Conservation (phyloP, 2,113 vertebrate genomes). For the Scomber japonicus region DNA sequence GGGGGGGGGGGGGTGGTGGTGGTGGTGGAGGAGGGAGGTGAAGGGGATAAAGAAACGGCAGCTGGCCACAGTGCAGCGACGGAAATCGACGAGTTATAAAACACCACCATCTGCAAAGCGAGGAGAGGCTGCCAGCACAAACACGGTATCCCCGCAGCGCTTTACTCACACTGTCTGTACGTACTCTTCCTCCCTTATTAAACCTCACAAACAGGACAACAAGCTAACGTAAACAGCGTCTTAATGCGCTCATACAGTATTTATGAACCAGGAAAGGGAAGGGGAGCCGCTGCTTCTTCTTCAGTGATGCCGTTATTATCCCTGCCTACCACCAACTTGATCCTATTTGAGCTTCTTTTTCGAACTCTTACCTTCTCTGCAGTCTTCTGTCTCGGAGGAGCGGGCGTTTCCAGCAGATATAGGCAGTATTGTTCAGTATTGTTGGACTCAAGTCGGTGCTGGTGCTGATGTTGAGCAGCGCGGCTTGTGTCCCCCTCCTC, state of each 20-base stretch:
- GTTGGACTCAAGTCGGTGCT: slow-evolving; percentile 28
- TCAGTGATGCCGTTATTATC: slow-evolving; percentile 43
- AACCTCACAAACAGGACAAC: not conserved
- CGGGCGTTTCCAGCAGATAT: slow-evolving; percentile 15
- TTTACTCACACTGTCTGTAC: not conserved
- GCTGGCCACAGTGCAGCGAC: slow-evolving; percentile 53
- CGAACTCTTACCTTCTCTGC: slow-evolving; percentile 70
- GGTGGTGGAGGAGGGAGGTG: too few species aligned
- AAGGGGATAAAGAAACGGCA: slow-evolving; percentile 37
- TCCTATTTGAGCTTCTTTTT: slow-evolving; percentile 30
- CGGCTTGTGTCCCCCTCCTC: slow-evolving; percentile 30
- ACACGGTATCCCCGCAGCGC: not conserved
- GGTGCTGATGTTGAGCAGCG: slow-evolving; percentile 66
- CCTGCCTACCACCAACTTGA: slow-evolving; percentile 54
- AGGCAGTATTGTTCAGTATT: not conserved
- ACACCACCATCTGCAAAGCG: slow-evolving; percentile 75
- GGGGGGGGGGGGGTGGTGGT: not conserved
- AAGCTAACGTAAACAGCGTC: slow-evolving; percentile 47
- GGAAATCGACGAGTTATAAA: slow-evolving; percentile 53
- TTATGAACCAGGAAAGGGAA: slow-evolving; percentile 47
- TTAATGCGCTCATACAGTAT: slow-evolving; percentile 19
- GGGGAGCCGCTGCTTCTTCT: slow-evolving; percentile 42
- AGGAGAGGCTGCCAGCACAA: slow-evolving; percentile 27
- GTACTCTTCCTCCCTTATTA: not conserved
- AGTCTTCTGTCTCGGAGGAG: slow-evolving; percentile 2